A percentile compares a stretch with the other conserved stretches of the same genome.
phyloP scores from a whole-genome alignment of 2,888 invertebrate species.

The Dryadula phaetusa region DNA sequence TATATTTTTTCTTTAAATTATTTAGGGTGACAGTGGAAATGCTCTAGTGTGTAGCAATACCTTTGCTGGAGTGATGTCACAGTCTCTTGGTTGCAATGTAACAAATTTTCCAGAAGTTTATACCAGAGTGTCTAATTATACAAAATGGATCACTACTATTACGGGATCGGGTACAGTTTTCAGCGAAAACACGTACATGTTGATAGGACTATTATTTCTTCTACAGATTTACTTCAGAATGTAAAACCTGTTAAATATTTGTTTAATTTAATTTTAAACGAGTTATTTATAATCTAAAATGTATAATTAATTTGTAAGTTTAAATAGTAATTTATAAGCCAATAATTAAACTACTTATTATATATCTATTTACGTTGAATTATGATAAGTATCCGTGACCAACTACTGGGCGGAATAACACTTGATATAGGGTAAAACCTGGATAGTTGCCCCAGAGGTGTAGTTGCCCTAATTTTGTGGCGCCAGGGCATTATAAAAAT shows the following conservation, averaged over 20 bases:
- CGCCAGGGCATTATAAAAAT: too few species aligned
- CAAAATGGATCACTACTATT: constrained; percentile 56
- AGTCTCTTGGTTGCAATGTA: constrained; percentile 50
- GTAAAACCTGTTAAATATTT: background rate
- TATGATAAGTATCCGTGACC: too few species aligned
- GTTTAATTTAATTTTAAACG: background rate
- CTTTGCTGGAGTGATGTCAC: constrained; percentile 58
- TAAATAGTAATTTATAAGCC: too few species aligned
- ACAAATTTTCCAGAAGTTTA: constrained; percentile 60
- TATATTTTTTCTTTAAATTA: background rate
- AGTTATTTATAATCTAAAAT: background rate
- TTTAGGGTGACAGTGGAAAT: constrained; percentile 61
- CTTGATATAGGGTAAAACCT: too few species aligned
- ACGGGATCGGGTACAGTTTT: constrained; percentile 55
- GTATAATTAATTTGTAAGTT: too few species aligned
- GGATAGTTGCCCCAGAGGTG: too few species aligned
- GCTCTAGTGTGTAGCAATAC: constrained; percentile 57
- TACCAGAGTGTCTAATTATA: constrained; percentile 61
- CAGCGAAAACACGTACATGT: constrained; percentile 51
- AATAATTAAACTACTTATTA: too few species aligned
- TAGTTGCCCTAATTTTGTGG: too few species aligned
- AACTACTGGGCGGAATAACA: too few species aligned
- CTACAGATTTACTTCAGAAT: constrained; percentile 47
- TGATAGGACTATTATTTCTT: constrained; percentile 51
- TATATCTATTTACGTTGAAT: too few species aligned